Evolutionary conservation across 2,113 vertebrate species (phyloP), one percentile per base, ranked within the genome.

Genomic region (Hydrochoerus hydrochaeris): DNA sequence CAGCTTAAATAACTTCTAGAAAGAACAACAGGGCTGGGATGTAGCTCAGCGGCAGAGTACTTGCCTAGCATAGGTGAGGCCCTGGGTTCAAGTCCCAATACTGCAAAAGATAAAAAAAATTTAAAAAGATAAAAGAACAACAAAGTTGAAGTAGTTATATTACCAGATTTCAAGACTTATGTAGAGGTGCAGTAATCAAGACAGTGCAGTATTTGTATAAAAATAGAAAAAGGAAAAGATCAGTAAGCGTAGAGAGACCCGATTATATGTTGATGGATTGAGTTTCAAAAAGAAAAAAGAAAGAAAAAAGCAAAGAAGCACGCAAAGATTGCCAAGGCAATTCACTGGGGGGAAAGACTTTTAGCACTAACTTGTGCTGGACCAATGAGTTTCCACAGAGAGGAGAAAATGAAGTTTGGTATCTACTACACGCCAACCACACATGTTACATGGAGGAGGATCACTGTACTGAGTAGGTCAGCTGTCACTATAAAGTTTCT

Each of bases 1-100:
- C 60, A 75, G 24, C 49, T 57, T 75, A 90, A 94, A 32, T 22
- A 92, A 90, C 32, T 73, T 85, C 92, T 80, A 52, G 80, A 90
- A 89, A 85, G 20, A 65, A 91, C 54, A 75, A 75, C 20, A 44
- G 92, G 62, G 22, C 65, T 90, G 28, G 38, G 38, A 12, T 24
- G 9, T 75, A 24, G 71, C 71, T 41, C 71, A 75, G 71, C 0
- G 24, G 11, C 71, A 75, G 38, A 75, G 24, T 7, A 44, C 41
- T 75, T 75, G 41, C 41, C 22, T 44, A 75, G 41, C 41, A 75
- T 44, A 12, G 44, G 71, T 26, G 71, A 44, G 41, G 4, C 22
- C 22, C 71, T 44, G 71, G 67, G 41, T 44, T 44, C 41, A 75
- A 75, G 71, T 24, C 71, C 41, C 41, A 75, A 24, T 44, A 75